These are phyloP conservation scores for Chaetops frenatus DNA, from an alignment of 2,113 vertebrate species.

Conservation along the genomic window DNA sequence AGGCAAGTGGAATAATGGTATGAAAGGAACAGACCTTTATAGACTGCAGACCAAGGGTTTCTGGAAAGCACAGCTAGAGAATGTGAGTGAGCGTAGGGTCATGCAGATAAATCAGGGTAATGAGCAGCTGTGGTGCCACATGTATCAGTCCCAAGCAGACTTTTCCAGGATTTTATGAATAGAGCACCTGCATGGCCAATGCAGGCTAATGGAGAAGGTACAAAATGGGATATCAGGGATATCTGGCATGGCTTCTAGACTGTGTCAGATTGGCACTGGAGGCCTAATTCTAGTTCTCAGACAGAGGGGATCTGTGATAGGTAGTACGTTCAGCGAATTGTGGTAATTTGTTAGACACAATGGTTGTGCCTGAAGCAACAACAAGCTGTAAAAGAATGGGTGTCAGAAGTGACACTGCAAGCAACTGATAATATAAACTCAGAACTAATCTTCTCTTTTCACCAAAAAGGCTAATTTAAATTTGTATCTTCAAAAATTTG, in stretches of 20 bases:
- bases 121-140: not conserved
- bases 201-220: not conserved
- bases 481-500: not conserved
- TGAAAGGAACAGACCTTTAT: not conserved
- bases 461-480: not conserved
- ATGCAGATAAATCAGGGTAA: not conserved
- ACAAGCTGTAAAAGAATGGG: not conserved
- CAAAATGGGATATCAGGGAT: not conserved
- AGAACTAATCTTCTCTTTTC: not conserved
- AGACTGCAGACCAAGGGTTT: not conserved
- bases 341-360: not conserved
- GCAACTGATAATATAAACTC: not conserved
- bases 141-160: not conserved
- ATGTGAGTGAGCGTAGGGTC: not conserved
- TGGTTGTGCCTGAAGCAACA: not conserved
- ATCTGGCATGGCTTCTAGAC: not conserved
- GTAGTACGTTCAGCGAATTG: not conserved
- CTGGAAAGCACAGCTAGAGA: not conserved
- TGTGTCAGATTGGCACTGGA: not conserved
- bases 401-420: not conserved
- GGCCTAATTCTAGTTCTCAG: not conserved
- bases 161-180: not conserved
- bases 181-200: fast-evolving
- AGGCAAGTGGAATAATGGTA: not conserved
- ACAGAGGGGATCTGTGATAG: not conserved